phyloP scores from a whole-genome alignment of 2,888 invertebrate species.

The Apodemia zela region DNA sequence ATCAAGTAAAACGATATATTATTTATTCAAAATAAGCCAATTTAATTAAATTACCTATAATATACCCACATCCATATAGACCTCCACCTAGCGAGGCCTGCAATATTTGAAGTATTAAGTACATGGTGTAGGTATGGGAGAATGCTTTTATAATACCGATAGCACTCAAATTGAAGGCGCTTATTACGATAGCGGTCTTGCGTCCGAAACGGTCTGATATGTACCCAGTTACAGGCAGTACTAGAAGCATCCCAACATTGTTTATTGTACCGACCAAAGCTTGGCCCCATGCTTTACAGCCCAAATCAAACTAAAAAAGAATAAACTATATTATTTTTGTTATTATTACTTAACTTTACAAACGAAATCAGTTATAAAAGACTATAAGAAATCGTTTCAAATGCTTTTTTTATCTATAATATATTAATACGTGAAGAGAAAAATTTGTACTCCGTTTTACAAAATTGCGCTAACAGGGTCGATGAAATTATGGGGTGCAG shows the following conservation, averaged over 20 bases:
- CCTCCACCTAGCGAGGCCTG: constrained; percentile 77
- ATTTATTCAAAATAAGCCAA: too few species aligned
- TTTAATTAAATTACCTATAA: constrained; percentile 48
- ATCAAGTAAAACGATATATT: too few species aligned
- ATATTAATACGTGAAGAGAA: too few species aligned
- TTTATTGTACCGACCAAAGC: constrained; percentile 83
- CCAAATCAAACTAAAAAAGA: constrained; percentile 69
- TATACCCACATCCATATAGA: constrained; percentile 72
- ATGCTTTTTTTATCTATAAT: too few species aligned
- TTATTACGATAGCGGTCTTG: constrained; percentile 51
- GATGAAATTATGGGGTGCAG: too few species aligned
- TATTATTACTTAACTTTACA: too few species aligned
- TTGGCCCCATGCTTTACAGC: constrained; percentile 82
- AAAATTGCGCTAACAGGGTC: too few species aligned
- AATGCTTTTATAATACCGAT: constrained; percentile 78
- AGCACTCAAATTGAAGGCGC: constrained; percentile 50
- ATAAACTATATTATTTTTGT: too few species aligned
- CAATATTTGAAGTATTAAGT: constrained; percentile 72
- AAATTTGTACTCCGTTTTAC: too few species aligned
- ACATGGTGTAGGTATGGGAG: constrained; percentile 78
- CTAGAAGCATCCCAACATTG: constrained; percentile 82
- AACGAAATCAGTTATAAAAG: too few species aligned
- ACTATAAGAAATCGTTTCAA: too few species aligned
- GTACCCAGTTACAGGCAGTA: constrained; percentile 81
- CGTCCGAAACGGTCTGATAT: constrained; percentile 81